These are phyloP conservation scores for Euphonia xanthogaster DNA, from an alignment of 2,797 vertebrate species.

Conservation along the genomic window DNA sequence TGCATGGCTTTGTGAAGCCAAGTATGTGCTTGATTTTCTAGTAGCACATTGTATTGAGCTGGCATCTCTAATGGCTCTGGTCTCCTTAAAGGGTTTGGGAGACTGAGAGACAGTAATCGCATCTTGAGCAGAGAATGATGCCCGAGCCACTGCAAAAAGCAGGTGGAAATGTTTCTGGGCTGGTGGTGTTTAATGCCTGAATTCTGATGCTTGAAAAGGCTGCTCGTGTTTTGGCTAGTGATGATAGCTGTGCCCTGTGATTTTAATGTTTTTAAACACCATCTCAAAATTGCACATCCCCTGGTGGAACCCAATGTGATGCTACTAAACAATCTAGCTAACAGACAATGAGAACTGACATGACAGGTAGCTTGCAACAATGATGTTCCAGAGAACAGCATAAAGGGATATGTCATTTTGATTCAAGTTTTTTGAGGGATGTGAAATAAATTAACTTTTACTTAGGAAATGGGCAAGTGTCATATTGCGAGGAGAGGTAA, in stretches of 20 bases:
- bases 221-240: neutral
- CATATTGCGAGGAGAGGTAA: neutral
- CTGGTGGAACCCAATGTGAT: neutral
- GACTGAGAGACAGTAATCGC: neutral
- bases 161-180: neutral
- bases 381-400: neutral
- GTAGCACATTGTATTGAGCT: neutral
- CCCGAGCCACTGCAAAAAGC: neutral
- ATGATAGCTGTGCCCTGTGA: neutral
- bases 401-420: neutral
- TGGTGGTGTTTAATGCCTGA: neutral
- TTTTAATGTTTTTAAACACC: neutral
- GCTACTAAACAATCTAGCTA: neutral
- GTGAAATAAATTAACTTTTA: neutral
- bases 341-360: neutral
- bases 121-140: neutral
- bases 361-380: neutral
- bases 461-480: neutral
- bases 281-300: neutral
- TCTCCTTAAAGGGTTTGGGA: neutral
- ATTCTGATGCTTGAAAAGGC: neutral
- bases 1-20: neutral
- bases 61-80: neutral
- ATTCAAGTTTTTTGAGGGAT: neutral
- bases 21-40: neutral